These are phyloP conservation scores for Luffia ferchaultella DNA, from an alignment of 2,888 invertebrate species.

Conservation along the genomic window DNA sequence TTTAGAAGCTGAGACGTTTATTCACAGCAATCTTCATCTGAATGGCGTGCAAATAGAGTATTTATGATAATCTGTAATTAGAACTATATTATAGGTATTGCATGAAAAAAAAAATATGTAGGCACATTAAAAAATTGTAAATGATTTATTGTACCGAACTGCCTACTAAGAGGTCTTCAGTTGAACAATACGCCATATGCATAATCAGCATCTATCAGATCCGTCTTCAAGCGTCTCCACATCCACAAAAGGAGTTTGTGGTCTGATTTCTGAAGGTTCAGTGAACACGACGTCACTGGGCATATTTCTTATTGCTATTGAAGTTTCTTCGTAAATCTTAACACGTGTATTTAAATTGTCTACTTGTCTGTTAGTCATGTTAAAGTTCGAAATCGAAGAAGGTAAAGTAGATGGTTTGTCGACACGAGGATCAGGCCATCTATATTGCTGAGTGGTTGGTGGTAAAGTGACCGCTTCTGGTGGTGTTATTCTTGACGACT, in stretches of 20 bases:
- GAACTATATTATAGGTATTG: no score
- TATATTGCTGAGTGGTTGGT: slow-evolving; percentile 24
- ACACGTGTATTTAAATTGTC: neutral
- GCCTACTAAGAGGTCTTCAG: no score
- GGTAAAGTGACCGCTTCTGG: slow-evolving; percentile 40
- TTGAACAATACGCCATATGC: no score
- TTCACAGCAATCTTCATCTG: no score
- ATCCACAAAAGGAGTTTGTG: slow-evolving; percentile 34
- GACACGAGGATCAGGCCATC: neutral
- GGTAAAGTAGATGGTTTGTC: neutral
- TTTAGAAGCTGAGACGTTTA: no score
- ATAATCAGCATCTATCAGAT: no score
- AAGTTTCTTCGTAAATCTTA: neutral
- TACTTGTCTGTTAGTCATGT: neutral
- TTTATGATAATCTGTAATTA: no score
- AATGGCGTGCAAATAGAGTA: no score
- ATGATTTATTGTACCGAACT: no score
- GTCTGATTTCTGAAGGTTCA: slow-evolving; percentile 17
- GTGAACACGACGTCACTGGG: neutral
- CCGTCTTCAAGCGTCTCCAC: slow-evolving; percentile 29
- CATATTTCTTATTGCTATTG: neutral
- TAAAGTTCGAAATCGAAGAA: neutral
- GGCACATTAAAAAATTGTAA: no score
- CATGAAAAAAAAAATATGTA: no score
- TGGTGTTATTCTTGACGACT: slow-evolving; percentile 35